A percentile compares a stretch with the other conserved stretches of the same genome.
These are phyloP conservation scores for Napeogenes inachia DNA, from an alignment of 2,888 invertebrate genomes.

Conservation along the genomic window DNA sequence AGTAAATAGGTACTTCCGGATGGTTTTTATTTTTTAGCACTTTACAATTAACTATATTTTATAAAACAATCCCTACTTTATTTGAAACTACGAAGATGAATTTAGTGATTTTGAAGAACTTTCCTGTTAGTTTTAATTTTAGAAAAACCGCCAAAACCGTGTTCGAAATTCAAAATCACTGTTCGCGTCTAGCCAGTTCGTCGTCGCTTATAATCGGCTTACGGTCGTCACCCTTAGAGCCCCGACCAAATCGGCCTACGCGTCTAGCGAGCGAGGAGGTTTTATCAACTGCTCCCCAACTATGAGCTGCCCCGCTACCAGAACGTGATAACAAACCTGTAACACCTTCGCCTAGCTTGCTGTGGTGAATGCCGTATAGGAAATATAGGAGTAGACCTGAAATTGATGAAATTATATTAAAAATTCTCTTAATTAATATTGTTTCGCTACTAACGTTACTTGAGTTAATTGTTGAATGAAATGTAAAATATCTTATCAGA, in stretches of 20 bases:
- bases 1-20: too few species aligned
- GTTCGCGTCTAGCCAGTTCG: slow-evolving; percentile 62
- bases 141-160: background rate
- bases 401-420: slow-evolving; percentile 30
- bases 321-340: slow-evolving; percentile 64
- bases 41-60: too few species aligned
- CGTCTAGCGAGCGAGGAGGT: slow-evolving; percentile 62
- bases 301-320: slow-evolving; percentile 56
- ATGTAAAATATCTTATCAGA: background rate
- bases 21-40: too few species aligned
- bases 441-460: too few species aligned
- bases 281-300: slow-evolving; percentile 72
- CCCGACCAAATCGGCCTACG: slow-evolving; percentile 58
- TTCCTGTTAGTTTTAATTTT: background rate
- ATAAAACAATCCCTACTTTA: background rate
- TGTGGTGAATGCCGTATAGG: slow-evolving; percentile 90
- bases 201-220: slow-evolving; percentile 71
- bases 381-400: slow-evolving; percentile 89
- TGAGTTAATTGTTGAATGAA: background rate
- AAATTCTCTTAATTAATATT: too few species aligned
- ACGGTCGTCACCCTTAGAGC: slow-evolving; percentile 63
- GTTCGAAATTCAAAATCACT: slow-evolving; percentile 49
- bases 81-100: background rate
- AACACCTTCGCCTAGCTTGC: slow-evolving; percentile 84
- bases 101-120: background rate